Conservation (phyloP, 2,113 vertebrate species). For the Lophura nycthemera region DNA sequence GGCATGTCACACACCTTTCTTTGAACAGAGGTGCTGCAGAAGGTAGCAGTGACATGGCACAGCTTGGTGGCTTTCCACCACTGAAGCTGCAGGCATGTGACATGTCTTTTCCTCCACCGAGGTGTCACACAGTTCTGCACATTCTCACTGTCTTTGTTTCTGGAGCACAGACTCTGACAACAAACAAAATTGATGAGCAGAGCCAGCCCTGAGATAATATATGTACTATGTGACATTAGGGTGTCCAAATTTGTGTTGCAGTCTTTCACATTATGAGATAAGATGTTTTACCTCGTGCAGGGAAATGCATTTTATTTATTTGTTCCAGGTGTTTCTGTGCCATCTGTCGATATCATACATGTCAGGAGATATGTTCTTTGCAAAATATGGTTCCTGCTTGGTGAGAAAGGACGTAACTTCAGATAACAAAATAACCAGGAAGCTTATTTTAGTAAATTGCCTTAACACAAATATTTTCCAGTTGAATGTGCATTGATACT, state of each 20-base stretch:
- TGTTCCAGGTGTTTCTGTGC: slow-evolving; percentile 44
- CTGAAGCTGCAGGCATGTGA: slow-evolving; percentile 50
- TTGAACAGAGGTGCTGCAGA: slow-evolving; percentile 66
- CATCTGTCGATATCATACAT: slow-evolving; percentile 2
- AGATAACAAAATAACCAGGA: neutral
- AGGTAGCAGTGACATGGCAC: slow-evolving; percentile 57
- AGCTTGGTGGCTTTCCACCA: slow-evolving; percentile 67
- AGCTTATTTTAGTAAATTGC: neutral
- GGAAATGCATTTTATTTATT: slow-evolving; percentile 29
- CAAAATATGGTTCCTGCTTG: neutral
- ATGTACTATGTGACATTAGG: slow-evolving; percentile 34
- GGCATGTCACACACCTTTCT: slow-evolving; percentile 56
- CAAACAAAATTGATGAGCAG: slow-evolving; percentile 27
- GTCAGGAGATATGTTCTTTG: neutral
- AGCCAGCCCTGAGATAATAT: slow-evolving; percentile 25
- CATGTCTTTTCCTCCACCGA: neutral
- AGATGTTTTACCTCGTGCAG: slow-evolving; percentile 13
- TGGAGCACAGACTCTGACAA: slow-evolving; percentile 38
- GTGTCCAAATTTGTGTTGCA: neutral
- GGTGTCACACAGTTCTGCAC: neutral
- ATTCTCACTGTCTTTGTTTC: slow-evolving; percentile 9
- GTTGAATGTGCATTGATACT: neutral
- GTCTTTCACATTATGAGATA: slow-evolving; percentile 21
- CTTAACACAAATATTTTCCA: neutral
- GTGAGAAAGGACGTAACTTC: slow-evolving; percentile 10